These are phyloP conservation scores for pig (Sus scrofa) DNA, from an alignment of 2,113 vertebrate genomes.

Conservation along the genomic window T2T-Sscrofa CM000817.6:80089501-80090000, in stretches of 20 bases:
- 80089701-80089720: slow-evolving; percentile 32
- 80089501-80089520: slow-evolving; percentile 67
- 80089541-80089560: background rate
- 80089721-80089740: slow-evolving; percentile 81
- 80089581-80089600: rapidly evolving
- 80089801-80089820: slow-evolving; percentile 31
- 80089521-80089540: slow-evolving; percentile 55
- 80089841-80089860: slow-evolving; percentile 32
- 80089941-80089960: background rate
- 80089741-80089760: slow-evolving; percentile 66
- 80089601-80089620: background rate
- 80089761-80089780: slow-evolving; percentile 53
- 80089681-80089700: slow-evolving; percentile 51
- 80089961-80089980: background rate
- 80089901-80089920: slow-evolving; percentile 72
- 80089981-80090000: slow-evolving; percentile 49
- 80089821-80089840: slow-evolving; percentile 22
- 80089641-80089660: slow-evolving; percentile 6
- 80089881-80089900: slow-evolving; percentile 61
- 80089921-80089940: slow-evolving; percentile 33
- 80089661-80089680: slow-evolving; percentile 54
- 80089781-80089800: slow-evolving; percentile 38
- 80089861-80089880: slow-evolving; percentile 14
- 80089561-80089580: background rate
- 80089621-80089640: background rate